A percentile compares a stretch with the other conserved stretches of the same genome.
phyloP scores from a whole-genome alignment of 2,888 invertebrate species.

The Dioctria rufipes region DNA sequence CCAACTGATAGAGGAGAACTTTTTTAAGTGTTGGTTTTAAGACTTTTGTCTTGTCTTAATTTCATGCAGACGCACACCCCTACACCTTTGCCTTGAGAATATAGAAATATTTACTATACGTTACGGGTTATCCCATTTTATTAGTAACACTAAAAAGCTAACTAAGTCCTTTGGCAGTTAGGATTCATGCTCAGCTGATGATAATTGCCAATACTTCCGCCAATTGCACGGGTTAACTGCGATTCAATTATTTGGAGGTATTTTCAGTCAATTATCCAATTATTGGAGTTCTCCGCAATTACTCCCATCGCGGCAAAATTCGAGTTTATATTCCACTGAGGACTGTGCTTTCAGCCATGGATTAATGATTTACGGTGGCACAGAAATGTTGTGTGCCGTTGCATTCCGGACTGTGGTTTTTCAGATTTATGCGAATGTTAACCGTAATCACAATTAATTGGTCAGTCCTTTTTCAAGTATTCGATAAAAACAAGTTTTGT shows the following conservation, averaged over 20 bases:
- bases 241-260: constrained; percentile 53
- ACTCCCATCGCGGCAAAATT: constrained; percentile 32
- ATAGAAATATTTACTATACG: too few relatives aligned
- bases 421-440: constrained; percentile 48
- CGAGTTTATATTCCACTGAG: neutral
- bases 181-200: constrained; percentile 44
- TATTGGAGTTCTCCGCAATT: constrained; percentile 44
- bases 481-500: constrained; percentile 7
- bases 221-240: constrained; percentile 39
- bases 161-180: constrained; percentile 34
- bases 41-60: too few relatives aligned
- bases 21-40: too few relatives aligned
- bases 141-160: constrained; percentile 3
- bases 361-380: constrained; percentile 52
- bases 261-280: constrained; percentile 55
- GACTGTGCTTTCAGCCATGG: constrained; percentile 37
- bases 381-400: constrained; percentile 48
- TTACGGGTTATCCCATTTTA: neutral
- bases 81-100: too few relatives aligned
- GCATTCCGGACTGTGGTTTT: constrained; percentile 45
- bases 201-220: constrained; percentile 49
- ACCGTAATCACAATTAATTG: constrained; percentile 44
- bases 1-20: too few relatives aligned
- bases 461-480: constrained; percentile 48
- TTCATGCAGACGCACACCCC: too few relatives aligned